A percentile compares a stretch with the other conserved stretches of the same genome.
Evolutionary conservation across 35 echinoderm and acorn worm species (phyloP).

Genomic region (Holothuria glaberrima): DNA sequence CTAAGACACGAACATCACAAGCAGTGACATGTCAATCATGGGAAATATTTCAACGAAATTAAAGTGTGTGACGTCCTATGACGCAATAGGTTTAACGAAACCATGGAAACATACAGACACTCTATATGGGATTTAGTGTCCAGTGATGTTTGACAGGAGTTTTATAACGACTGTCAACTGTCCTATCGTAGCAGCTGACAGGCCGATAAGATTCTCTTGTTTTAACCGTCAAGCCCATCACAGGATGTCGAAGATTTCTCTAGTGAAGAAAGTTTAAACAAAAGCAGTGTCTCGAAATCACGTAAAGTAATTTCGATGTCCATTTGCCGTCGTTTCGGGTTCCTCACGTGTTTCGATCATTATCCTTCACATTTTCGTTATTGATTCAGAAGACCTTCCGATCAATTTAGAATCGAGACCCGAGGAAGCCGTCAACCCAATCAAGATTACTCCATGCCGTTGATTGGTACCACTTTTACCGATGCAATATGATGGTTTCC

Average conservation of each 20-base stretch:
- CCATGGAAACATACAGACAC: too few species aligned
- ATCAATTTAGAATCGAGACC: slow-evolving; percentile 43
- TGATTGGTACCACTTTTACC: background rate
- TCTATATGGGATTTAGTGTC: too few species aligned
- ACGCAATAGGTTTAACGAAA: too few species aligned
- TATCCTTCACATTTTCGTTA: slow-evolving; percentile 43
- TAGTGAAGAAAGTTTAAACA: slow-evolving; percentile 32
- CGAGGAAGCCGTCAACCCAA: slow-evolving; percentile 26
- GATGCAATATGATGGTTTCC: too few species aligned
- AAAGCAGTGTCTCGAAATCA: slow-evolving; percentile 44
- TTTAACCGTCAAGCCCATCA: slow-evolving; percentile 24
- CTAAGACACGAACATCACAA: too few species aligned
- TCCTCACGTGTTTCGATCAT: slow-evolving; percentile 19
- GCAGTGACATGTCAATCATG: too few species aligned
- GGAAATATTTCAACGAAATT: too few species aligned
- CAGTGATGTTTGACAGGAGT: too few species aligned
- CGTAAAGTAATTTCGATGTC: slow-evolving; percentile 57
- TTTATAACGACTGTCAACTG: too few species aligned
- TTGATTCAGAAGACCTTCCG: slow-evolving; percentile 26
- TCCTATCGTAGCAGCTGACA: too few species aligned
- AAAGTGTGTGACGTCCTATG: too few species aligned
- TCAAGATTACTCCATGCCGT: slow-evolving; percentile 30
- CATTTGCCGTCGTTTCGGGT: slow-evolving; percentile 42
- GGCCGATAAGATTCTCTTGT: slow-evolving; percentile 6
- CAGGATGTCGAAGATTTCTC: slow-evolving; percentile 23